phyloP scores from a whole-genome alignment of 2,113 vertebrate species.

The Festucalex cinctus region DNA sequence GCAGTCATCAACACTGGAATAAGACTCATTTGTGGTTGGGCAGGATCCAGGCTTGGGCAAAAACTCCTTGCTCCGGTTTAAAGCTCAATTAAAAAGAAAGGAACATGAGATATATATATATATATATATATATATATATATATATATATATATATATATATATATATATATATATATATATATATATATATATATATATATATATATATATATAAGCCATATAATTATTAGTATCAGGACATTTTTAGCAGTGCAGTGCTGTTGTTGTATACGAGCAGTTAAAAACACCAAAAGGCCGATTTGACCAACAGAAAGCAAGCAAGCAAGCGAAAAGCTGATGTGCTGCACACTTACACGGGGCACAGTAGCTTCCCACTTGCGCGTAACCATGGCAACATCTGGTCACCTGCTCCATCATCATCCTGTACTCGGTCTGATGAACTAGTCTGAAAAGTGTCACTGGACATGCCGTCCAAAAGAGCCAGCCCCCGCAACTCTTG shows the following conservation, averaged over 20 bases:
- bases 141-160: no score
- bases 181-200: no score
- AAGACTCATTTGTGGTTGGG: constrained; percentile 49
- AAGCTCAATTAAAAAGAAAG: constrained; percentile 65
- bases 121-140: no score
- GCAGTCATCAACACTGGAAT: constrained; percentile 54
- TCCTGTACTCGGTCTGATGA: constrained; percentile 52
- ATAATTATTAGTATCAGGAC: constrained; percentile 32
- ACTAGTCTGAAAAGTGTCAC: constrained; percentile 62
- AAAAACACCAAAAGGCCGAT: not conserved
- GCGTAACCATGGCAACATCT: constrained; percentile 82
- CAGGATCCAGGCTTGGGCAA: constrained; percentile 81
- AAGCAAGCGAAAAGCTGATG: not conserved
- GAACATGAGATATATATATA: no score
- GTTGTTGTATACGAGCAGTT: not conserved
- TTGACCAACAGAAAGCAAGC: no score
- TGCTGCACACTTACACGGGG: constrained; percentile 72
- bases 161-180: no score
- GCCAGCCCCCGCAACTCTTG: constrained; percentile 78
- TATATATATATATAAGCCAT: constrained; percentile 34
- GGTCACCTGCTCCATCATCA: constrained; percentile 61
- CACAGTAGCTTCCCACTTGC: constrained; percentile 82
- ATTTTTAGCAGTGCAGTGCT: constrained; percentile 14
- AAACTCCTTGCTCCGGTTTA: constrained; percentile 74
- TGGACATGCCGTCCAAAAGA: constrained; percentile 78